Conservation (phyloP, 2,888 invertebrate genomes). For the Cantharis lateralis region DNA sequence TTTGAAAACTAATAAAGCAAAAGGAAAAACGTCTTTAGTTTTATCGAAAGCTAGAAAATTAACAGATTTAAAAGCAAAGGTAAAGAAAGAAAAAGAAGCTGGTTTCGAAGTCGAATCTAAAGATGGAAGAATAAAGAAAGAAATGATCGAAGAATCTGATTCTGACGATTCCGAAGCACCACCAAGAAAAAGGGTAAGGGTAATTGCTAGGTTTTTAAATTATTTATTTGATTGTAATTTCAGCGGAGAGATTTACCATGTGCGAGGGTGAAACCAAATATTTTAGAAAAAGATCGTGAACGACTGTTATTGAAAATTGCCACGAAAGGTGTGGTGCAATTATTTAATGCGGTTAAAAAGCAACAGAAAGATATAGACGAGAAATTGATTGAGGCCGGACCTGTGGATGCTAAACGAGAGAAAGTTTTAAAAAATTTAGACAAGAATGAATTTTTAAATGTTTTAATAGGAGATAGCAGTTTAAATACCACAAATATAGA, state of each 20-base stretch:
- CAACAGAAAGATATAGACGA: conserved; percentile 80
- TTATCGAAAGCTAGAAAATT: conserved; percentile 80
- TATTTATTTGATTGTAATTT: conserved; percentile 7
- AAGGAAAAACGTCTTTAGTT: conserved; percentile 74
- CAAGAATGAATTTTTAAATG: conserved; percentile 76
- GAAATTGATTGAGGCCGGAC: conserved; percentile 72
- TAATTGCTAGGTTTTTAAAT: conserved; percentile 7
- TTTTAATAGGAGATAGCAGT: conserved; percentile 73
- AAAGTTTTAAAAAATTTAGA: conserved; percentile 76
- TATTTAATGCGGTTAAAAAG: conserved; percentile 87
- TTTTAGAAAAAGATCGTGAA: conserved; percentile 78
- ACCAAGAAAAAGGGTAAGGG: conserved; percentile 47
- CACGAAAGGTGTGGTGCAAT: conserved; percentile 89
- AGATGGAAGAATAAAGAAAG: conserved; percentile 60
- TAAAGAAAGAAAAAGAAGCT: conserved; percentile 54
- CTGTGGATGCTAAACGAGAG: conserved; percentile 77
- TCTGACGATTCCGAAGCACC: conserved; percentile 53
- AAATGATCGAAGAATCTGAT: conserved; percentile 45
- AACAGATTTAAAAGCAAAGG: conserved; percentile 55
- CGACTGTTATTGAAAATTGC: conserved; percentile 79
- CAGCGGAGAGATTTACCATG: conserved; percentile 67
- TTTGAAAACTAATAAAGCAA: conserved; percentile 73
- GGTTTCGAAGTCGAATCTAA: conserved; percentile 69
- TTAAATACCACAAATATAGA: conserved; percentile 51
- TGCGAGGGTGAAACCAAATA: conserved; percentile 75